phyloP scores from a whole-genome alignment of 2,113 vertebrate species.

The Serinus canaria region DNA sequence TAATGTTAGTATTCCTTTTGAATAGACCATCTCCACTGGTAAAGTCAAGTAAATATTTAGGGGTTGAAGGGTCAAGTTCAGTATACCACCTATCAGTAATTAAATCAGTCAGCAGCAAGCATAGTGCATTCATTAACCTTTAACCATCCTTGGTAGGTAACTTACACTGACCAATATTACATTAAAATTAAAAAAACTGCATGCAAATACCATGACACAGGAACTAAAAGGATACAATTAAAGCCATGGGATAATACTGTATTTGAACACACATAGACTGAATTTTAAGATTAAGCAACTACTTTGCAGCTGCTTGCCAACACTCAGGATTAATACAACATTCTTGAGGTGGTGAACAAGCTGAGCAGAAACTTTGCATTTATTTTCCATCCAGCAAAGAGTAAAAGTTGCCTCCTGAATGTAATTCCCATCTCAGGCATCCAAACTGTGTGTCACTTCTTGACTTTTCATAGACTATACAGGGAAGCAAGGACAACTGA shows the following conservation, averaged over 20 bases:
- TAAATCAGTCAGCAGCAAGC: neutral
- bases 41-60: neutral
- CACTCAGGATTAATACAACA: neutral
- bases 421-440: neutral
- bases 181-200: neutral
- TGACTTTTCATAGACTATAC: neutral
- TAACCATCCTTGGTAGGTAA: neutral
- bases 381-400: neutral
- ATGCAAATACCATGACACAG: neutral
- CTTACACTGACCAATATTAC: neutral
- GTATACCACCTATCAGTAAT: neutral
- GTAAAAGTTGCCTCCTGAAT: neutral
- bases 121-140: constrained; percentile 1
- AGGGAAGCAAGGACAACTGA: neutral
- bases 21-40: neutral
- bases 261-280: neutral
- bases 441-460: neutral
- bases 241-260: neutral
- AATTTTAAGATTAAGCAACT: constrained; percentile 10
- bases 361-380: neutral
- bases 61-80: neutral
- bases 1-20: neutral
- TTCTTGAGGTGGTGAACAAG: neutral
- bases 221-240: neutral
- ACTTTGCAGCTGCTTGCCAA: constrained; percentile 19